Conservation (phyloP, 2,113 vertebrate species). For the Dipodomys ordii region DNA sequence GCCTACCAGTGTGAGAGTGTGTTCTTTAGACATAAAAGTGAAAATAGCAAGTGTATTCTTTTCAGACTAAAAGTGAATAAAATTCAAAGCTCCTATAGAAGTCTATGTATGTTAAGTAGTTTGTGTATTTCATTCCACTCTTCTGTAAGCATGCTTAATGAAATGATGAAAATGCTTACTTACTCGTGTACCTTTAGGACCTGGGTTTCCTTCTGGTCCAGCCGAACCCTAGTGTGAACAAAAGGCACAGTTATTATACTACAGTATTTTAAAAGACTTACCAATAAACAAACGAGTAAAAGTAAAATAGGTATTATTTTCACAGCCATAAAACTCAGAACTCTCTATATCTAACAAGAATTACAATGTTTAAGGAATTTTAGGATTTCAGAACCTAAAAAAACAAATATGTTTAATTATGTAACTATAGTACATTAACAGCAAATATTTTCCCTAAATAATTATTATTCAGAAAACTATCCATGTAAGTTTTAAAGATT, state of each 20-base stretch:
- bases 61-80: not conserved
- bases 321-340: slow-evolving; percentile 42
- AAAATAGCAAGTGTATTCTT: slow-evolving; percentile 36
- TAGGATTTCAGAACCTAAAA: slow-evolving; percentile 47
- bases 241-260: slow-evolving; percentile 52
- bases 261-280: not conserved
- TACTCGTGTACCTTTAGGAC: slow-evolving; percentile 96
- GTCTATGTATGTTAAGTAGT: not conserved
- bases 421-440: slow-evolving; percentile 8
- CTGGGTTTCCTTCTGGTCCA: slow-evolving; percentile 96
- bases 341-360: slow-evolving; percentile 8
- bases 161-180: slow-evolving; percentile 86
- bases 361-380: slow-evolving; percentile 28
- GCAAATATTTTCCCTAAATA: not conserved
- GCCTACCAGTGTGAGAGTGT: not conserved
- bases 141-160: slow-evolving; percentile 7
- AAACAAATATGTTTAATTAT: not conserved
- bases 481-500: not conserved
- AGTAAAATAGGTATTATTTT: slow-evolving; percentile 19
- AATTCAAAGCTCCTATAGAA: not conserved
- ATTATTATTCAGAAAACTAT: not conserved
- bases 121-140: slow-evolving; percentile 9
- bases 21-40: not conserved
- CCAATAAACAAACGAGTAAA: not conserved
- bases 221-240: slow-evolving; percentile 91